A percentile compares a stretch with the other conserved stretches of the same genome.
phyloP scores from a whole-genome alignment of 2,888 invertebrate species.

The Drosophila seclusa region DNA sequence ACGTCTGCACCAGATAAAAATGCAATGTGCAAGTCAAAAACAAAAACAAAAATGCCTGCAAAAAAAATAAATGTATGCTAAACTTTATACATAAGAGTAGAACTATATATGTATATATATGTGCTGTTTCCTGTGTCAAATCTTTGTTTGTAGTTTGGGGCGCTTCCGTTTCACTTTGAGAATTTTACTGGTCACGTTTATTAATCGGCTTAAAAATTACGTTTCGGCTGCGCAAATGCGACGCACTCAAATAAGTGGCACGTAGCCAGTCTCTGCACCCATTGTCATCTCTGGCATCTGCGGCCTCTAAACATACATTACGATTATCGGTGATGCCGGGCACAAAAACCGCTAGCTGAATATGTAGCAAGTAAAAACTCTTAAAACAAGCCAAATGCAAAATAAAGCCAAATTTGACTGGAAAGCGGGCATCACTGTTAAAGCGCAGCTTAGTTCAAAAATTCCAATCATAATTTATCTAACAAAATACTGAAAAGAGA shows the following conservation, averaged over 20 bases:
- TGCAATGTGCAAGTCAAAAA: slow-evolving; percentile 42
- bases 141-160: slow-evolving; percentile 19
- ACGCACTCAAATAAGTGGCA: slow-evolving; percentile 45
- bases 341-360: neutral
- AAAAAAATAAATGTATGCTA: slow-evolving; percentile 20
- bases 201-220: slow-evolving; percentile 71
- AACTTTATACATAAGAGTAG: slow-evolving; percentile 23
- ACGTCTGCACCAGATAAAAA: slow-evolving; percentile 30
- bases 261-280: slow-evolving; percentile 51
- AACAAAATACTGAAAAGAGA: neutral
- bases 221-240: slow-evolving; percentile 54
- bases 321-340: slow-evolving; percentile 15
- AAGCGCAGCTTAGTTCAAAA: neutral
- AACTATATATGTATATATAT: slow-evolving; percentile 5
- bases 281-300: slow-evolving; percentile 55
- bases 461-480: neutral
- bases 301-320: slow-evolving; percentile 53
- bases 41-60: slow-evolving; percentile 25
- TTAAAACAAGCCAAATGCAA: neutral
- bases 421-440: neutral
- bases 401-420: neutral
- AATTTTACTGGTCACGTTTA: slow-evolving; percentile 71
- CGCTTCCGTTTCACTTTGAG: slow-evolving; percentile 49
- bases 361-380: neutral
- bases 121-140: slow-evolving; percentile 43